These are phyloP conservation scores for Scrobipalpa costella DNA, from an alignment of 2,888 invertebrate species.

Conservation along the genomic window DNA sequence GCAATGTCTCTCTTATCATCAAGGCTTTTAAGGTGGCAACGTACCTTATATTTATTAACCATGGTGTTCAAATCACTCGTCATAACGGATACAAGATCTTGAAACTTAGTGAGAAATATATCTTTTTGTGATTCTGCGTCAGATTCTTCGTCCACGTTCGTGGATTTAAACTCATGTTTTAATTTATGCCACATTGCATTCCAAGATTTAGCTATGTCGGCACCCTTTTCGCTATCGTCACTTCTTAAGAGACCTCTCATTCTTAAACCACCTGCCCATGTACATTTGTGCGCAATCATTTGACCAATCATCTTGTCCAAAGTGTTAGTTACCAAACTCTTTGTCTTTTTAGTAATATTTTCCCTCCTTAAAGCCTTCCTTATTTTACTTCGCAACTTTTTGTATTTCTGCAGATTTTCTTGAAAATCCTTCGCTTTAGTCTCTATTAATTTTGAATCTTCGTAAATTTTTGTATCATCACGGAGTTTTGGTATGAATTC, in stretches of 20 bases:
- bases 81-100: slow-evolving; percentile 44
- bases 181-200: slow-evolving; percentile 41
- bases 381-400: slow-evolving; percentile 52
- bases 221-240: not conserved
- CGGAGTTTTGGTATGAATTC: slow-evolving; percentile 46
- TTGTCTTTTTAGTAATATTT: slow-evolving; percentile 48
- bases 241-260: not conserved
- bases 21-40: slow-evolving; percentile 44
- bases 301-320: slow-evolving; percentile 56
- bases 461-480: not conserved
- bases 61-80: slow-evolving; percentile 42
- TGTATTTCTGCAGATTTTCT: slow-evolving; percentile 49
- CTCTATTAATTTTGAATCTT: slow-evolving; percentile 20
- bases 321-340: slow-evolving; percentile 47
- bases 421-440: slow-evolving; percentile 36
- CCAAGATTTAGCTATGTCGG: not conserved
- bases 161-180: slow-evolving; percentile 36
- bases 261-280: slow-evolving; percentile 35
- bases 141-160: not conserved
- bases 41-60: slow-evolving; percentile 45
- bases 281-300: slow-evolving; percentile 51
- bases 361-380: slow-evolving; percentile 49
- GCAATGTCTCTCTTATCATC: not conserved
- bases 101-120: slow-evolving; percentile 42
- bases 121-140: slow-evolving; percentile 34